Conservation (phyloP, 2,888 invertebrate species). For the Melieria omissa region DNA sequence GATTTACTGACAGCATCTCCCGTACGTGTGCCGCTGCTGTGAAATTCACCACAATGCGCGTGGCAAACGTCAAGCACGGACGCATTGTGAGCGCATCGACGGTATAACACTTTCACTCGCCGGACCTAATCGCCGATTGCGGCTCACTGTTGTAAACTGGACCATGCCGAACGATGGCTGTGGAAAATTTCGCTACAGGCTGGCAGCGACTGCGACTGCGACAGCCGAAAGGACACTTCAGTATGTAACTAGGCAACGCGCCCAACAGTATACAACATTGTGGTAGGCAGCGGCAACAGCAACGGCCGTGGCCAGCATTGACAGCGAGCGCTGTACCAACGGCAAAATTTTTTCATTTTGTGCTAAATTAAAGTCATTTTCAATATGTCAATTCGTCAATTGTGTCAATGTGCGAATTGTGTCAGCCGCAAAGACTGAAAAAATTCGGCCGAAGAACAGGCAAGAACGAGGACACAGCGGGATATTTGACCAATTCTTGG, state of each 20-base stretch:
- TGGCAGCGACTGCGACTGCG: conserved; percentile 1
- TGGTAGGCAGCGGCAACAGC: conserved; percentile 25
- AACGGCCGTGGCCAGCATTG: neutral
- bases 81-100: neutral
- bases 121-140: neutral
- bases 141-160: neutral
- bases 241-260: conserved; percentile 37
- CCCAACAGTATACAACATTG: conserved; percentile 32
- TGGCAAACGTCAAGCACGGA: too few species aligned
- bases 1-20: neutral
- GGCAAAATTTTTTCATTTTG: neutral
- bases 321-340: neutral
- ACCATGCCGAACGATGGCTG: neutral
- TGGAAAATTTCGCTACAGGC: conserved; percentile 1
- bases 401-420: too few species aligned
- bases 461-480: neutral
- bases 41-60: neutral
- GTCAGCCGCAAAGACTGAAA: neutral
- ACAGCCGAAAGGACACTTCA: conserved; percentile 17
- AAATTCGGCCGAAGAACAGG: neutral
- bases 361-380: too few species aligned
- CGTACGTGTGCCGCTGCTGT: neutral
- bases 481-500: neutral
- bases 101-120: conserved; percentile 29
- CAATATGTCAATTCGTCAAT: too few species aligned